phyloP scores from a whole-genome alignment of 2,797 vertebrate genomes.

The Trachops cirrhosus region DNA sequence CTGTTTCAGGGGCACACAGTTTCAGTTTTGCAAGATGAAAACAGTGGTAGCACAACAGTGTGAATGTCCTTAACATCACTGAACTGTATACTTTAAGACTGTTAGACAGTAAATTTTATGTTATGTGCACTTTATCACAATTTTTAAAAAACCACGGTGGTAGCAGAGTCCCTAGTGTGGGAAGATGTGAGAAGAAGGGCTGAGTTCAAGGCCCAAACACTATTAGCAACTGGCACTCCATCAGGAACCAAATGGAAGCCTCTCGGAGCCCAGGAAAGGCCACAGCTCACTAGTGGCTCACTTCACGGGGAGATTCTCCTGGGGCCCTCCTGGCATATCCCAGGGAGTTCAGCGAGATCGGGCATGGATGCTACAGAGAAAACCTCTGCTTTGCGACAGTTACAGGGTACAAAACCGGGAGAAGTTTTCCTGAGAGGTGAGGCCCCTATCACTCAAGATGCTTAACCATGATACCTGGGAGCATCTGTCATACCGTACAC shows the following conservation, averaged over 20 bases:
- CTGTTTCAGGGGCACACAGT: neutral
- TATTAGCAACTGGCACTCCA: neutral
- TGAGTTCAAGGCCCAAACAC: neutral
- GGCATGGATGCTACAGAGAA: neutral
- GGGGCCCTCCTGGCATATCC: neutral
- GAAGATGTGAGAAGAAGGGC: neutral
- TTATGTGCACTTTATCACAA: neutral
- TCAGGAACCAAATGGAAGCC: neutral
- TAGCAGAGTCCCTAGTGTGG: neutral
- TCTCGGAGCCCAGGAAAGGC: neutral
- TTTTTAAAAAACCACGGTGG: neutral
- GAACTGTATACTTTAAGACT: neutral
- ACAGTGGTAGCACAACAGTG: neutral
- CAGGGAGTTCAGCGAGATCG: neutral
- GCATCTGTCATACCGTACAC: neutral
- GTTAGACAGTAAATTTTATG: neutral
- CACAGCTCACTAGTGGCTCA: neutral
- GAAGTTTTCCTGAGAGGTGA: neutral
- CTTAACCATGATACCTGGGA: neutral
- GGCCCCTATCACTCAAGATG: neutral
- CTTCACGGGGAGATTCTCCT: neutral
- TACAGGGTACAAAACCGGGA: neutral
- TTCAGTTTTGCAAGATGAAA: constrained; percentile 1
- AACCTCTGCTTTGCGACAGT: neutral
- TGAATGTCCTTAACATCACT: neutral